Conservation (phyloP, 2,113 vertebrate genomes). For the Smithornis capensis region DNA sequence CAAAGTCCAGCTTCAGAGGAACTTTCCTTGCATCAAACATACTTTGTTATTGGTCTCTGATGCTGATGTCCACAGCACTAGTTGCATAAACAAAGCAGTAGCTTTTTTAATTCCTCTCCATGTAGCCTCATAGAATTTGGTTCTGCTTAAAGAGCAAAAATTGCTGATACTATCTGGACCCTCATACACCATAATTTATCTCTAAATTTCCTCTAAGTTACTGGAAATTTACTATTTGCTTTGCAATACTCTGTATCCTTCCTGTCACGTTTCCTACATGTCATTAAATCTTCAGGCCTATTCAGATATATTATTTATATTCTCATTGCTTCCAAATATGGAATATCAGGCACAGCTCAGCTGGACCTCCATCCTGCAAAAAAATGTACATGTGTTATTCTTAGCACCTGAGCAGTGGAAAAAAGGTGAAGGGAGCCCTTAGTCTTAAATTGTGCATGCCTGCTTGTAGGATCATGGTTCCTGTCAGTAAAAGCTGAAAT, state of each 20-base stretch:
- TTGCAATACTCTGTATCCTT: background rate
- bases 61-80: background rate
- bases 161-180: background rate
- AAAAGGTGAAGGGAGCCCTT: background rate
- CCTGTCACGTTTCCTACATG: background rate
- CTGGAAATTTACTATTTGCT: background rate
- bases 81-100: background rate
- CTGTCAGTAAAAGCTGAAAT: background rate
- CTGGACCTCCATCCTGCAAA: background rate
- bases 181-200: background rate
- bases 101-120: background rate
- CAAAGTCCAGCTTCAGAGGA: background rate
- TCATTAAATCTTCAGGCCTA: slow-evolving; percentile 5
- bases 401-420: background rate
- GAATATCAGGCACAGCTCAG: background rate
- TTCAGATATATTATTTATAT: slow-evolving; percentile 9
- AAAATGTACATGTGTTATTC: background rate
- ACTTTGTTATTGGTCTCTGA: background rate
- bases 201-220: background rate
- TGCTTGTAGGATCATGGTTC: background rate
- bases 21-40: background rate
- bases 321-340: background rate
- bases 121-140: background rate
- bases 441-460: background rate
- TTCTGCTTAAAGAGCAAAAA: background rate